A percentile compares a stretch with the other conserved stretches of the same genome.
Evolutionary conservation across 1,140 invertebrate species (phyloP).

Genomic region (Meloidogyne exigua): DNA sequence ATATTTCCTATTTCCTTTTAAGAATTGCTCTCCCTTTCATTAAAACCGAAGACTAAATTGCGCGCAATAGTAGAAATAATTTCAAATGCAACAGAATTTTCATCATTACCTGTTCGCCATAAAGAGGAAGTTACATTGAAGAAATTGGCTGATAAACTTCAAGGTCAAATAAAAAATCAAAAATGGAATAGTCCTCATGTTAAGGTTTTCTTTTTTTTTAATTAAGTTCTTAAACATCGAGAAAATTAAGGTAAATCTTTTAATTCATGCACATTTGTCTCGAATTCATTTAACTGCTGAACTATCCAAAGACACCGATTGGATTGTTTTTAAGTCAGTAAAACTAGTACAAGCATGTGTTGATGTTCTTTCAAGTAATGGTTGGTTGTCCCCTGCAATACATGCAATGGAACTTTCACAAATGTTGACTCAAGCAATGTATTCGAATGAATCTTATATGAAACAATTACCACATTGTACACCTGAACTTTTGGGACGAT

Average conservation of each 20-base stretch:
- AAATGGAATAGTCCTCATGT: constrained; percentile 93
- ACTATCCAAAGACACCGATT: constrained; percentile 90
- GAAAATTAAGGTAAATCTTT: constrained; percentile 76
- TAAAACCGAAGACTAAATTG: constrained; percentile 96
- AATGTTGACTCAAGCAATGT: constrained; percentile 99
- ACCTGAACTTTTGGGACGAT: constrained; percentile 82
- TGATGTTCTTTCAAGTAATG: constrained; percentile 91
- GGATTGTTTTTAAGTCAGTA: constrained; percentile 62
- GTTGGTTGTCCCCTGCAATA: constrained; percentile 93
- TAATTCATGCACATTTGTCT: constrained; percentile 92
- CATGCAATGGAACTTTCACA: constrained; percentile 98
- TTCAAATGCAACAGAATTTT: constrained; percentile 93
- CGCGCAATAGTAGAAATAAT: constrained; percentile 95
- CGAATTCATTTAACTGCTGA: constrained; percentile 89
- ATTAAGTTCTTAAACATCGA: too few relatives aligned
- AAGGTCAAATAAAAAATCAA: constrained; percentile 74
- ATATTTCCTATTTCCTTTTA: constrained; percentile 53
- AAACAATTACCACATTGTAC: constrained; percentile 95
- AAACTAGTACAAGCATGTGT: constrained; percentile 95
- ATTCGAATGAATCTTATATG: constrained; percentile 95
- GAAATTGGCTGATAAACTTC: constrained; percentile 75
- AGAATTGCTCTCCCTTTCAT: constrained; percentile 92
- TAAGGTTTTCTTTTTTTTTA: constrained; percentile 68
- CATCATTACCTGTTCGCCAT: constrained; percentile 87
- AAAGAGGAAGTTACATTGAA: constrained; percentile 74